phyloP scores from a whole-genome alignment of 2,797 vertebrate species.

The Sorex maritimensis region DNA sequence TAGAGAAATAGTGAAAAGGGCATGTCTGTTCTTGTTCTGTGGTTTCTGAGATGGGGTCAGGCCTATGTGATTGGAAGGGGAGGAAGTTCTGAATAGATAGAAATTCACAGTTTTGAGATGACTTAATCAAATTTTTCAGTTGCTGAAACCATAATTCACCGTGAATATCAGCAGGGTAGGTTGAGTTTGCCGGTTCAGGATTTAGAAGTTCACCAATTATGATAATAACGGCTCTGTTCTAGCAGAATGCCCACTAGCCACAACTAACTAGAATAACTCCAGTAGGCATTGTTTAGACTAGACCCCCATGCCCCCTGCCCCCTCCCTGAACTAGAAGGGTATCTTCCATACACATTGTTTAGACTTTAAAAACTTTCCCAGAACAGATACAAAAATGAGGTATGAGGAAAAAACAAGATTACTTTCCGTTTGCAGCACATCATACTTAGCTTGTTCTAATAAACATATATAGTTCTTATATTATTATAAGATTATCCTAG shows the following conservation, averaged over 20 bases:
- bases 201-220: not conserved
- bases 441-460: not conserved
- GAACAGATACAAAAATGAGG: not conserved
- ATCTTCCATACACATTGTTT: slow-evolving; percentile 1
- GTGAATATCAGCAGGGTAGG: slow-evolving; percentile 2
- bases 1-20: not conserved
- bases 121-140: not conserved
- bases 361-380: not conserved
- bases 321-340: not conserved
- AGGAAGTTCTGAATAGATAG: not conserved
- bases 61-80: not conserved
- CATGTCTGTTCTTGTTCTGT: not conserved
- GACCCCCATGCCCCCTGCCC: not conserved
- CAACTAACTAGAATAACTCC: not conserved
- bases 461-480: too few species aligned
- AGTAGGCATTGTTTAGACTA: not conserved
- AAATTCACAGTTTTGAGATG: slow-evolving; percentile 55
- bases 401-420: not conserved
- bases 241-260: not conserved
- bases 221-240: not conserved
- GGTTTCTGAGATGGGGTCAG: slow-evolving; percentile 39
- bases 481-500: not conserved
- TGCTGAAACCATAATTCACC: slow-evolving; percentile 1
- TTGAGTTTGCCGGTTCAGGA: not conserved
- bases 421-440: not conserved